phyloP scores from a whole-genome alignment of 1,140 invertebrate species.

The Coptotermes formosanus region DNA sequence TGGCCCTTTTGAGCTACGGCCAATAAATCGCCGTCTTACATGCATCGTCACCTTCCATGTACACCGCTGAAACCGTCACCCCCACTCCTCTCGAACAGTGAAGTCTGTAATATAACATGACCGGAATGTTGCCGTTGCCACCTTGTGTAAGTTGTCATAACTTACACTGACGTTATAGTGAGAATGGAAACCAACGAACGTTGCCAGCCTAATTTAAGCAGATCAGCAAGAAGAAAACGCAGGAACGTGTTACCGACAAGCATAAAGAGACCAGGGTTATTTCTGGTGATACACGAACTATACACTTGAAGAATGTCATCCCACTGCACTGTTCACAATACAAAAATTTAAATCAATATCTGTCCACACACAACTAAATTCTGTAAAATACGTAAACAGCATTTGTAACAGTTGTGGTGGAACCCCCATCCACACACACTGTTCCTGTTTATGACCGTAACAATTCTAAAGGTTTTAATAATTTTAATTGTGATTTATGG shows the following conservation, averaged over 20 bases:
- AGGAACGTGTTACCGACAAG: not conserved
- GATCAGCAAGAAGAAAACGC: not conserved
- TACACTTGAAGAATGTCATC: no score
- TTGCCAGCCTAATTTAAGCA: not conserved
- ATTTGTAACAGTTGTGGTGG: no score
- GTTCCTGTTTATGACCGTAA: no score
- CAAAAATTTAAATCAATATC: no score
- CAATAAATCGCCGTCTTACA: not conserved
- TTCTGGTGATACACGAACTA: no score
- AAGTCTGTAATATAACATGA: not conserved
- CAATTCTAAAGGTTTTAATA: no score
- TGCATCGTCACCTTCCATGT: not conserved
- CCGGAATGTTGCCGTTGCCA: not conserved
- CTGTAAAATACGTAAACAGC: no score
- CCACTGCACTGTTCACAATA: no score
- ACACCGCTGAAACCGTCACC: not conserved
- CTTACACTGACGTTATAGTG: not conserved
- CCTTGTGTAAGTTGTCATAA: not conserved
- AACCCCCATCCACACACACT: no score
- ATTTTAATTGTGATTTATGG: no score
- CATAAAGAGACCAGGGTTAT: not conserved
- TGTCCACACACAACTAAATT: no score
- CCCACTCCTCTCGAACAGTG: not conserved
- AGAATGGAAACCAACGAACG: not conserved
- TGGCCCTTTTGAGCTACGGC: not conserved